Conservation (phyloP, 1,140 invertebrate genomes). For the Steinernema khuongi region DNA sequence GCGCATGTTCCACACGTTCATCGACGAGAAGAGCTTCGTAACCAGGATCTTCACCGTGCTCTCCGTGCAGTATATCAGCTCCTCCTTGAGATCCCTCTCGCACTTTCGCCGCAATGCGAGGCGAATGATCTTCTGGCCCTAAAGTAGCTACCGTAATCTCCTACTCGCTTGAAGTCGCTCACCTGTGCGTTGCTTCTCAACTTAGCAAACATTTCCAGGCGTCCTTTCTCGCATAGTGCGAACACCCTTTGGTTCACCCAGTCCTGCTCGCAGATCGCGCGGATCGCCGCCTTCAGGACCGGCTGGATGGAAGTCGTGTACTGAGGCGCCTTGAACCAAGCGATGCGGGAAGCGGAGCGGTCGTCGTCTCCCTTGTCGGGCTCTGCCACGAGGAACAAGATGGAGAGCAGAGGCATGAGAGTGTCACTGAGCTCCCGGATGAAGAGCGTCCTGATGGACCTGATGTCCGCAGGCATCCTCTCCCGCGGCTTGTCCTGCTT, state of each 20-base stretch:
- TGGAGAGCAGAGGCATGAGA: constrained; percentile 44
- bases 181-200: constrained; percentile 34
- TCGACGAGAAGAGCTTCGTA: constrained; percentile 45
- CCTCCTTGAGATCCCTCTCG: constrained; percentile 44
- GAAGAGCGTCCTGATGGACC: constrained; percentile 42
- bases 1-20: constrained; percentile 48
- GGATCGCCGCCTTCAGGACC: constrained; percentile 24
- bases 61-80: constrained; percentile 30
- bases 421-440: constrained; percentile 38
- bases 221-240: constrained; percentile 39
- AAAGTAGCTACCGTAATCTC: constrained; percentile 21
- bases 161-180: not conserved
- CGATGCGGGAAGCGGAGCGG: not conserved
- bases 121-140: constrained; percentile 46
- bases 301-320: constrained; percentile 10
- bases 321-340: constrained; percentile 24
- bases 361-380: constrained; percentile 30
- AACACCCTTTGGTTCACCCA: constrained; percentile 46
- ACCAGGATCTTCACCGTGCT: constrained; percentile 35
- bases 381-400: constrained; percentile 35
- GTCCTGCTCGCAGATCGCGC: constrained; percentile 45
- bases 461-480: constrained; percentile 25
- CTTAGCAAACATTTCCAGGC: constrained; percentile 27
- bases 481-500: constrained; percentile 17
- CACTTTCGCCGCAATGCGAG: constrained; percentile 40